These are phyloP conservation scores for Cosmia pyralina DNA, from an alignment of 2,888 invertebrate genomes.

Conservation along the genomic window DNA sequence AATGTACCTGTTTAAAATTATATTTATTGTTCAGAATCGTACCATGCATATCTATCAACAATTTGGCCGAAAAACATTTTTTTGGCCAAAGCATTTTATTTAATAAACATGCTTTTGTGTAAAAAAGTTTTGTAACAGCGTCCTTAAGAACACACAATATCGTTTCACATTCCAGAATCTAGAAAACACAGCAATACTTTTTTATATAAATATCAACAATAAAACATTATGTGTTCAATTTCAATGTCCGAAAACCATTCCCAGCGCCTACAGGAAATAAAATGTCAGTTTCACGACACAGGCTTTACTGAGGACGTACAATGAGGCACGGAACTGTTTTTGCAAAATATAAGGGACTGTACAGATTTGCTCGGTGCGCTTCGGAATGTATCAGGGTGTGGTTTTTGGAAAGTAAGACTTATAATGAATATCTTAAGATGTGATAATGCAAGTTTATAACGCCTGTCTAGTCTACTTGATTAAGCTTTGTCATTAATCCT, in stretches of 20 bases:
- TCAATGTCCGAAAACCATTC: constrained; percentile 37
- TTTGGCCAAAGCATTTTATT: too few species aligned
- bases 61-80: too few species aligned
- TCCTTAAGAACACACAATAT: background rate
- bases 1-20: too few species aligned
- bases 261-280: constrained; percentile 48
- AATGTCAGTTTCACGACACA: constrained; percentile 57
- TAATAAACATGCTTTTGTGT: too few species aligned
- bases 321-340: constrained; percentile 43
- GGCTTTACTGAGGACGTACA: constrained; percentile 36
- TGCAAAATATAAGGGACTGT: constrained; percentile 1
- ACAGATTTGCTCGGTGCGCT: background rate
- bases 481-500: too few species aligned
- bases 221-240: constrained; percentile 21
- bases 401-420: background rate
- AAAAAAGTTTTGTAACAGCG: too few species aligned
- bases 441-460: too few species aligned
- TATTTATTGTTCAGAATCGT: too few species aligned
- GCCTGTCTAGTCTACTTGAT: too few species aligned
- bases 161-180: background rate
- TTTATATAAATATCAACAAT: background rate
- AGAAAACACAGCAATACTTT: background rate
- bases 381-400: background rate
- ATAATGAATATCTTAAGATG: background rate
- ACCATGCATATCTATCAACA: too few species aligned